Evolutionary conservation across 2,888 invertebrate species (phyloP), one percentile per base, ranked within the genome.

Genomic region (Cyclophora albipunctata): DNA sequence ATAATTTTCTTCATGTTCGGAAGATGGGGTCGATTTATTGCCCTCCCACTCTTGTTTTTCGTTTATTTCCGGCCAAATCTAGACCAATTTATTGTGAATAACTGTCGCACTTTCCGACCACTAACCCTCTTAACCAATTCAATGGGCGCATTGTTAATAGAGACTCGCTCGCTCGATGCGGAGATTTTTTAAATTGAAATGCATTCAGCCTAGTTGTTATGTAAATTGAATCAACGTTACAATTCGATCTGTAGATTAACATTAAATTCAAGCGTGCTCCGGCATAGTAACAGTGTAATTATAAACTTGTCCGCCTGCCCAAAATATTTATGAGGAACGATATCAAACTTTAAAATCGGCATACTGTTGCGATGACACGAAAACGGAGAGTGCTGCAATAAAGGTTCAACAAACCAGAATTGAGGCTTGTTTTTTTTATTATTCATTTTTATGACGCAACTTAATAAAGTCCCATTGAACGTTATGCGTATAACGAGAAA

Each of bases 21-120:
- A 69, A 62, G 69, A 69, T 66, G 64, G 74, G 75, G 73, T 71
- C 73, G 65, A 67, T 67, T 73, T 69, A 70, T 65, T 67, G 69
- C 66, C 69, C 73, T 66, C 75, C 75, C 79, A 81, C 78, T 70
- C 62, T 54, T 67, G 68, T 52, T 78, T 79, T 79, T 75, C 66
- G 72, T 74, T 73, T 73, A 73, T 78, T 72, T 80, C 78, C 79
- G 78, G 77, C 60, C 67, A 66, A 68, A 73, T 76, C 67, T 70
- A 73, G 69, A 71, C 55, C 75, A 75, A 75, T 78, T 78, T 75
- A 71, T 62, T 63, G 63, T 69, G 63, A 66, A 68, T 71, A 68
- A 69, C 65, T 64, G 66, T 63, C 64, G 63, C 62, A 64, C 64
- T 67, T 62, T 37, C 66, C 65, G 62, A 56, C 58, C 58, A 62